Evolutionary conservation across 2,888 invertebrate species (phyloP).

Genomic region (Calameuta idolon): DNA sequence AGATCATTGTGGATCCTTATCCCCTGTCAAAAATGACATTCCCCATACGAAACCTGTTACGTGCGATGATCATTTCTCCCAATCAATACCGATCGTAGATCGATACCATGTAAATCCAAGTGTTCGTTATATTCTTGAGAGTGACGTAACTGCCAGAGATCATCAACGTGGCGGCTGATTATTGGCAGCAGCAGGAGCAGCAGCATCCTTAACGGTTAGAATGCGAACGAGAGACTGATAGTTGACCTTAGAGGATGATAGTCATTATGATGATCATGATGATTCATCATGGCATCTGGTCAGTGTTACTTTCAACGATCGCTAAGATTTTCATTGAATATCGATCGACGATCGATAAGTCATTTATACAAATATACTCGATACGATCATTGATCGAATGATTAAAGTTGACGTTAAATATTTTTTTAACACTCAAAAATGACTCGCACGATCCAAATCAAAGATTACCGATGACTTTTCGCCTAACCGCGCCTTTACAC

Average conservation of each 20-base stretch:
- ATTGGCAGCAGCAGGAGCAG: neutral
- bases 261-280: conserved; percentile 18
- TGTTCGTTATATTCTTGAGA: conserved; percentile 26
- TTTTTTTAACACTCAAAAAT: neutral
- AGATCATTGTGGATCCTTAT: neutral
- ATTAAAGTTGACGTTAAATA: neutral
- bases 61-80: neutral
- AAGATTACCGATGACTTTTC: neutral
- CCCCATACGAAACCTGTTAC: neutral
- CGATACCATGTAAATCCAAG: conserved; percentile 14
- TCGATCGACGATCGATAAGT: neutral
- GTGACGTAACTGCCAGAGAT: conserved; percentile 37
- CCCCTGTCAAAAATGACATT: neutral
- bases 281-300: conserved; percentile 30
- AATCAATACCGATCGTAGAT: conserved; percentile 21
- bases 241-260: neutral
- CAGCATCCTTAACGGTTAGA: neutral
- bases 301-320: conserved; percentile 16
- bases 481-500: neutral
- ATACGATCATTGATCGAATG: neutral
- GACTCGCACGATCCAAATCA: neutral
- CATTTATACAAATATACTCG: neutral
- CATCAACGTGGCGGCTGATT: neutral
- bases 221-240: neutral
- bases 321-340: conserved; percentile 23